phyloP scores from a whole-genome alignment of 2,888 invertebrate species.

The Sycophila texana region DNA sequence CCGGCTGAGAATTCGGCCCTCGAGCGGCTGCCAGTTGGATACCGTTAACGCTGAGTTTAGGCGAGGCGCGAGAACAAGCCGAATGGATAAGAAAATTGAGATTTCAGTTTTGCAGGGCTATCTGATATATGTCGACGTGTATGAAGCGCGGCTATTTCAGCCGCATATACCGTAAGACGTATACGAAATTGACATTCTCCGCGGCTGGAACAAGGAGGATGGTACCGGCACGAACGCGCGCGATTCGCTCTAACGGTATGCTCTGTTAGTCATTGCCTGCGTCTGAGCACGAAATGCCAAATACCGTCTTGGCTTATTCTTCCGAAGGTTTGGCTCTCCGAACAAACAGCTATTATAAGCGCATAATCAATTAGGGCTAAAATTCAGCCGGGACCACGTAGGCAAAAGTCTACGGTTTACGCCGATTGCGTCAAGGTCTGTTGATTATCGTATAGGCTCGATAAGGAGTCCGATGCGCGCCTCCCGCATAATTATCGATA shows the following conservation, averaged over 20 bases:
- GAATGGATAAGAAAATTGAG: too few species aligned
- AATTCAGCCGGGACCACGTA: too few species aligned
- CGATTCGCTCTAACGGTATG: conserved; percentile 73
- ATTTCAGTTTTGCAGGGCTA: too few species aligned
- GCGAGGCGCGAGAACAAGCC: neutral
- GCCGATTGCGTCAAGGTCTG: conserved; percentile 53
- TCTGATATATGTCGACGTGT: neutral
- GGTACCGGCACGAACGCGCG: conserved; percentile 16
- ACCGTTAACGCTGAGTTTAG: conserved; percentile 24
- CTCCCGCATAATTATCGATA: too few species aligned
- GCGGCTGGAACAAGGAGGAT: conserved; percentile 35
- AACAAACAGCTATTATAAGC: too few species aligned
- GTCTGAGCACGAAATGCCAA: conserved; percentile 61
- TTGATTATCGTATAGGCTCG: conserved; percentile 43
- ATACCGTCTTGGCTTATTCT: neutral
- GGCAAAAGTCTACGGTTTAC: conserved; percentile 26
- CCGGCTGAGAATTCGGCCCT: neutral
- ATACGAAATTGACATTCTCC: conserved; percentile 57
- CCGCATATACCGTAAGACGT: conserved; percentile 48
- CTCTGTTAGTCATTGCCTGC: conserved; percentile 70
- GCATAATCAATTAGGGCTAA: too few species aligned
- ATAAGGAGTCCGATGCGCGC: conserved; percentile 30
- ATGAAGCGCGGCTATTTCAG: conserved; percentile 26
- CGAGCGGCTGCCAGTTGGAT: conserved; percentile 7
- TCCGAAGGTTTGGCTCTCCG: too few species aligned